These are phyloP conservation scores for Tiliqua scincoides DNA, from an alignment of 2,113 vertebrate genomes.

Conservation along the genomic window DNA sequence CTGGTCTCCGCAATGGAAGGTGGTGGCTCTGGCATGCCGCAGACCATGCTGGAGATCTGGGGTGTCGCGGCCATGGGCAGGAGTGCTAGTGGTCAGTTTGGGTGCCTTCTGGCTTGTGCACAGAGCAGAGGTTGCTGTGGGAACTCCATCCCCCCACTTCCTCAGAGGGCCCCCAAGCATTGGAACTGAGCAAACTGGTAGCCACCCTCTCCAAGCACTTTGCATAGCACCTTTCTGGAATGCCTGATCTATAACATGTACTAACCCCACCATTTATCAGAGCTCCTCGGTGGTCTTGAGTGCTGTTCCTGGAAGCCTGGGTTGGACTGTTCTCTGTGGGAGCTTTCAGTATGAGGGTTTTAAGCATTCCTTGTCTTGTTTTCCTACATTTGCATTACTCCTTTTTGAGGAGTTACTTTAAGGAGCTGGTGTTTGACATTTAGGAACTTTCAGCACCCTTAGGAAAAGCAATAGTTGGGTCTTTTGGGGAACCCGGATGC, in stretches of 20 bases:
- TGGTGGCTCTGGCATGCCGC: neutral
- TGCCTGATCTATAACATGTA: neutral
- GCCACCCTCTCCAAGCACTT: neutral
- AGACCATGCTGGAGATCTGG: neutral
- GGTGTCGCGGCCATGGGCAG: neutral
- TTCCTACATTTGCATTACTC: neutral
- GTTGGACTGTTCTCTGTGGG: neutral
- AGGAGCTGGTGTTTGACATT: too few relatives aligned
- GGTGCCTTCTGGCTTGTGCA: neutral
- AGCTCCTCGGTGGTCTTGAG: neutral
- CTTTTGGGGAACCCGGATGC: too few relatives aligned
- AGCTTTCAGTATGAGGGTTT: neutral
- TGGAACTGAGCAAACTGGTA: neutral
- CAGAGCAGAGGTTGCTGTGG: neutral
- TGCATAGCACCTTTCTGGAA: neutral
- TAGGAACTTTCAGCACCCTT: neutral
- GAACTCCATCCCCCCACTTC: too few relatives aligned
- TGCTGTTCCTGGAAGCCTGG: neutral
- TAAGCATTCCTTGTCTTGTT: neutral
- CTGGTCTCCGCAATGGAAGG: neutral
- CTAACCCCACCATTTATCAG: neutral
- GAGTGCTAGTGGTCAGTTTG: too few relatives aligned
- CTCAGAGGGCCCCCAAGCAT: neutral
- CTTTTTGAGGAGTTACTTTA: neutral
- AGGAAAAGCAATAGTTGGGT: too few relatives aligned